Percentiles rank a stretch among this genome's conserved stretches.
phyloP scores from a whole-genome alignment of 2,797 vertebrate species.

The Parauchenoglanis ngamensis region DNA sequence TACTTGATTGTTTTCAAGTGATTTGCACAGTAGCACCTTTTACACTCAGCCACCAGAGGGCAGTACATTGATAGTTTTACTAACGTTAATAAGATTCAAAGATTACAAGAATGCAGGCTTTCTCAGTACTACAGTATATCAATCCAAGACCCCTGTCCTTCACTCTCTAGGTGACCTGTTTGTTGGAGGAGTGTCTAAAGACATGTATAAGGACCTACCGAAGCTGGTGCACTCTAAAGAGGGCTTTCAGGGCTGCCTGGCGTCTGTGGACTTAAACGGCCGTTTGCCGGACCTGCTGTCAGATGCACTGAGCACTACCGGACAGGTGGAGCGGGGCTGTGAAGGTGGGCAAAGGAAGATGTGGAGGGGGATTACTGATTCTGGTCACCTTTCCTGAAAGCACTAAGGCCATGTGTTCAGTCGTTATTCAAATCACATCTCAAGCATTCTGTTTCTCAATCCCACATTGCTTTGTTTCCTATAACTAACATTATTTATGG shows the following conservation, averaged over 20 bases:
- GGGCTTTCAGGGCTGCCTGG: slow-evolving; percentile 96
- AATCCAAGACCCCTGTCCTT: slow-evolving; percentile 20
- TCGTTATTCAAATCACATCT: background rate
- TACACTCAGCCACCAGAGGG: slow-evolving; percentile 29
- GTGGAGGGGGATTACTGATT: background rate
- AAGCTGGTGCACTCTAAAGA: slow-evolving; percentile 95
- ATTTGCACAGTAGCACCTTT: background rate
- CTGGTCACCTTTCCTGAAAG: slow-evolving; percentile 42
- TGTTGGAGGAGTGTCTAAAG: slow-evolving; percentile 95
- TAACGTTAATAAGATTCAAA: background rate
- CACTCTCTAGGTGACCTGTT: slow-evolving; percentile 86
- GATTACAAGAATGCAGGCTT: background rate
- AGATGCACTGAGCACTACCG: slow-evolving; percentile 90
- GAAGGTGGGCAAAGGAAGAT: slow-evolving; percentile 82
- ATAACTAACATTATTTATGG: background rate
- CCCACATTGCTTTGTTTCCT: background rate
- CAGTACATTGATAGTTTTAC: background rate
- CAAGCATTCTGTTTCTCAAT: background rate
- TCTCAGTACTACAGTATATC: slow-evolving; percentile 2
- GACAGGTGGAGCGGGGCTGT: slow-evolving; percentile 96
- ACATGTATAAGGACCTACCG: slow-evolving; percentile 93
- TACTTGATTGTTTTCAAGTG: background rate
- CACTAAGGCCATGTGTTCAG: slow-evolving; percentile 2
- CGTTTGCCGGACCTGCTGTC: slow-evolving; percentile 94
- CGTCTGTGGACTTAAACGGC: slow-evolving; percentile 94